Conservation (phyloP, 92 coral and sea anemone species). For the Phenganax marumi region DNA sequence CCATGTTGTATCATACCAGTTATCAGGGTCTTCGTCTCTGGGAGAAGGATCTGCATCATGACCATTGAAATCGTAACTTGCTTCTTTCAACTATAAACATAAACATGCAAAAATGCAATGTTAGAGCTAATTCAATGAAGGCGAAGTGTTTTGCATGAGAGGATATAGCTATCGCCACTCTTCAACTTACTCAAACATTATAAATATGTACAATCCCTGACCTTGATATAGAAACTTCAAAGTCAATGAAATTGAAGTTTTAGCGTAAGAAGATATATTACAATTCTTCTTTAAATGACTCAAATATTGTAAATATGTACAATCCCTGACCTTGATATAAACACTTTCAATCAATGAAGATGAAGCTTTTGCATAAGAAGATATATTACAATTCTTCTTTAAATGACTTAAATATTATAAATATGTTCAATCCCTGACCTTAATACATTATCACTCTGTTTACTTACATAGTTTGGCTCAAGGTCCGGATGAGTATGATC, state of each 20-base stretch:
- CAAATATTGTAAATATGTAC: no score
- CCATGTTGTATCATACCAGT: constrained; percentile 64
- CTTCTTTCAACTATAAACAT: constrained; percentile 63
- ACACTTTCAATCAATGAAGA: no score
- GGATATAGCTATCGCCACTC: not conserved
- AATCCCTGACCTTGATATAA: no score
- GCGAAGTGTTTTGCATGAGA: not conserved
- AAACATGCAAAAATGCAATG: not conserved
- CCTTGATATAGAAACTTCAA: not conserved
- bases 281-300: no score
- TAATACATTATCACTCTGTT: no score
- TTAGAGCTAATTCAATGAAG: no score
- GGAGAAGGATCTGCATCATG: constrained; percentile 88
- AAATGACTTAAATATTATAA: no score
- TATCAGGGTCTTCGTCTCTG: constrained; percentile 87
- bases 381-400: no score
- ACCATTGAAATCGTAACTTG: constrained; percentile 92
- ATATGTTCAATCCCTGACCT: no score
- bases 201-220: not conserved
- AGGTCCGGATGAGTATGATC: no score
- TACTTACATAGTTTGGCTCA: no score
- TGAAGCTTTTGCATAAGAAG: no score
- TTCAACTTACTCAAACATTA: not conserved
- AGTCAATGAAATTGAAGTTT: not conserved
- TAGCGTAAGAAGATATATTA: not conserved